Evolutionary conservation across 1,140 invertebrate species (phyloP), one percentile per base, ranked within the genome.

Genomic region (Ephestia elutella): DNA sequence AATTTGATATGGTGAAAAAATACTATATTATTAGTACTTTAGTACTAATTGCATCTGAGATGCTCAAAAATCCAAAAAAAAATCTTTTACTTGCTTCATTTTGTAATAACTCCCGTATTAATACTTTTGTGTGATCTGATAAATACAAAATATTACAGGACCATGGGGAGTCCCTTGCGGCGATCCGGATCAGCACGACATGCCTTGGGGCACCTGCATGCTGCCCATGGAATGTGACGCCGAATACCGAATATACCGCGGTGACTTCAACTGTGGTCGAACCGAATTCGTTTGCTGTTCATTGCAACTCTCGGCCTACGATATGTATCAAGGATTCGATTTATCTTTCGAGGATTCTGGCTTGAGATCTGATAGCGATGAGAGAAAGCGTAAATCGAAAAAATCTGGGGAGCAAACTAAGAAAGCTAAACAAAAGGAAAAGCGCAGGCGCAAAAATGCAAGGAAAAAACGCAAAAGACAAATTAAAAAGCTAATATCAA

Each of bases 91-190:
- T n/a, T n/a, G n/a, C n/a, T n/a, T n/a, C n/a, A n/a, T n/a, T n/a
- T n/a, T n/a, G n/a, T n/a, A n/a, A n/a, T n/a, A n/a, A n/a, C n/a
- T 25, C 21, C 2, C 21, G 7, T 3, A 25, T 3, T 7, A 25
- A 25, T 25, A n/a, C 21, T 25, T 25, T 25, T 7, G 21, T 25
- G 15, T 44, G 2, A 2, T 44, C n/a, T 57, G 49, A 20, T 10
- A 15, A 49, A 50, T n/a, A 25, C 32, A 44, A 5, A 18, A 25
- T 53, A 25, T 25, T 25, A 3, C n/a, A 85, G 83, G 84, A 35
- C 82, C 84, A 2, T 84, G 80, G 82, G 82, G 80, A 5, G 71
- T 85, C 20, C 65, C 79, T n/a, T 87, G 84, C 54, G 82, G 84
- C n/a, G 84, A 87, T 68, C 84, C 84, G 1, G 78, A 80, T 15